phyloP scores from a whole-genome alignment of 2,888 invertebrate species.

The Geophilus truncorum region DNA sequence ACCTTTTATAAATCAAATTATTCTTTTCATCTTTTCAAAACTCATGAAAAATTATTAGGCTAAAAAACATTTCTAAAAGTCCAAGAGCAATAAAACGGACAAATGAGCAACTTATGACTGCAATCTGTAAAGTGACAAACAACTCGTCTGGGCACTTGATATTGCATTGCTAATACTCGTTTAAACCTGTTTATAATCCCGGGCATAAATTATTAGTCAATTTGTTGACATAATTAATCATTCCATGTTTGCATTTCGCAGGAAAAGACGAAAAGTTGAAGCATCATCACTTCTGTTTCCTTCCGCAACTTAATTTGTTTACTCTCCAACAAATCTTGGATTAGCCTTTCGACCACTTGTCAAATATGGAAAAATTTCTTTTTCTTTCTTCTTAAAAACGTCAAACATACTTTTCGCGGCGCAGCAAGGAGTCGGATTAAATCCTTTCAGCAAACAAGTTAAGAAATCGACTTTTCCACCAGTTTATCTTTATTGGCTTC shows the following conservation, averaged over 20 bases:
- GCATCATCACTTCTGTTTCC: not conserved
- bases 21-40: not conserved
- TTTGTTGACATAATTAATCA: not conserved
- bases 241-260: not conserved
- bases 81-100: not conserved
- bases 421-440: not conserved
- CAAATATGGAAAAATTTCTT: not conserved
- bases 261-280: not conserved
- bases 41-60: not conserved
- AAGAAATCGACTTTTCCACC: not conserved
- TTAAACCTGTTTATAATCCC: not conserved
- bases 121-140: no score
- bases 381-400: not conserved
- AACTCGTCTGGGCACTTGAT: no score
- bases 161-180: not conserved
- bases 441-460: not conserved
- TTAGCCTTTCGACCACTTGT: not conserved
- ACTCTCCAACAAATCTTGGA: not conserved
- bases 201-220: not conserved
- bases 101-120: no score
- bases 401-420: not conserved
- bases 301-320: not conserved
- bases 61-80: not conserved
- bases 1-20: not conserved
- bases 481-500: not conserved